Base-by-base conservation (phyloP, 2,797 vertebrate genomes). In the Ctenochaetus hawaiiensis region DNA sequence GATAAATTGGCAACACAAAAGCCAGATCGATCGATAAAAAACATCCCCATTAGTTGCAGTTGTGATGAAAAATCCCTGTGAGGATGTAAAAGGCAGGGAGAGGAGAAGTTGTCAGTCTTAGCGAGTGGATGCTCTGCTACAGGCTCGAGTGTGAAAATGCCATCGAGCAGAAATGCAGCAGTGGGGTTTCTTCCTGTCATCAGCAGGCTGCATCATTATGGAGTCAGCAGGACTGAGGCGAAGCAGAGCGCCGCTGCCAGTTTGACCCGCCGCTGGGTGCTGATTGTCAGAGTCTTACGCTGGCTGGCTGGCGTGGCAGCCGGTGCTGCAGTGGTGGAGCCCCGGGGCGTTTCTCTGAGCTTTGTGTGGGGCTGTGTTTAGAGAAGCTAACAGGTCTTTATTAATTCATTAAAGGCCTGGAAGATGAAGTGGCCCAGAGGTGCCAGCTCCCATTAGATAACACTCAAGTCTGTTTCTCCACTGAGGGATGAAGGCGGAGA, bases 131-230 rank as follows among this genome's bases (percentile, higher is more conserved):
- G 6, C 20, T 6, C 23, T 13, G 20, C 51, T n/a, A 1, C n/a
- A 44, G 37, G 66, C 65, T 23, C 11, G 39, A 41, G 47, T 1
- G 2, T 59, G 74, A 18, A 80, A 68, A 78, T 63, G 81, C 26
- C 72, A n/a, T 2, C 14, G 0, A 45, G 75, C 61, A 78, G 78
- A 68, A 48, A 17, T 2, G 58, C 80, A 78, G 71, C 78, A 5
- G 73, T 0, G 75, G 73, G 72, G 73, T 48, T 67, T 67, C 84
- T 90, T 87, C 81, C 84, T 78, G 72, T 48, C 75, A 48, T 73
- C 74, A 62, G 82, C 81, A 66, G 80, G 82, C 30, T 60, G 78
- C 67, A 75, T 85, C 82, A 72, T 84, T 79, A 80, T 1, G 18
- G 76, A 82, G 68, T 52, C 83, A 68, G 76, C 77, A 66, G 49